Evolutionary conservation across 2,797 vertebrate genomes (phyloP), one percentile per base, ranked within the genome.

Genomic region (Telmatherina bonti): DNA sequence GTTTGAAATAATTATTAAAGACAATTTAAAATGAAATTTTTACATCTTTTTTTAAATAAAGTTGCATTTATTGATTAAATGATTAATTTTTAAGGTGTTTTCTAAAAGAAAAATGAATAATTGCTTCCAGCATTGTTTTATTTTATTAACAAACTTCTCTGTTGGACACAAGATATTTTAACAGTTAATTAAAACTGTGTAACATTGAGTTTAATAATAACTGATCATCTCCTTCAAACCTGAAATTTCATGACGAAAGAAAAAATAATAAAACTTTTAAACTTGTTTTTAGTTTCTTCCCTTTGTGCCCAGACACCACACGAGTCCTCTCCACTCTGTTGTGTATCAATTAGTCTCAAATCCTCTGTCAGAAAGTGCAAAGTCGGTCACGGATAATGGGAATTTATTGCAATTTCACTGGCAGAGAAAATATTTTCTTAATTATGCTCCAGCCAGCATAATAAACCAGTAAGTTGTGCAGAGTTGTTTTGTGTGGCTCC

Each of bases 331-430:
- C n/a, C 30, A 13, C 9, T 55, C 13, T 60, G 64, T 60, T 73
- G 47, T 67, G 29, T 57, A 49, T 64, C 73, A 67, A 22, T 85
- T 82, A 47, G 58, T 73, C 82, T 65, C 53, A 43, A 52, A 57
- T 68, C 67, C 11, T 13, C 38, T 27, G 36, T 62, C 58, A 29
- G 74, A 73, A 74, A 45, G 63, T 74, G 56, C 35, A 38, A 41
- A 79, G 54, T 68, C 9, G 9, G 63, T 70, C 36, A 13, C 54
- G 29, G 71, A 68, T 85, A 85, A 81, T 79, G 62, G 67, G 70
- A 68, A 84, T 88, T 76, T 84, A 79, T 82, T 84, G 36, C 71
- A 55, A 82, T 82, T 80, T 85, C 45, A 78, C 38, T 11, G 71
- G 51, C 66, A 55, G 35, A 59, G 62, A 72, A 81, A 80, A 58